Conservation (phyloP, 2,797 vertebrate genomes). For the Eulemur mongoz region DNA sequence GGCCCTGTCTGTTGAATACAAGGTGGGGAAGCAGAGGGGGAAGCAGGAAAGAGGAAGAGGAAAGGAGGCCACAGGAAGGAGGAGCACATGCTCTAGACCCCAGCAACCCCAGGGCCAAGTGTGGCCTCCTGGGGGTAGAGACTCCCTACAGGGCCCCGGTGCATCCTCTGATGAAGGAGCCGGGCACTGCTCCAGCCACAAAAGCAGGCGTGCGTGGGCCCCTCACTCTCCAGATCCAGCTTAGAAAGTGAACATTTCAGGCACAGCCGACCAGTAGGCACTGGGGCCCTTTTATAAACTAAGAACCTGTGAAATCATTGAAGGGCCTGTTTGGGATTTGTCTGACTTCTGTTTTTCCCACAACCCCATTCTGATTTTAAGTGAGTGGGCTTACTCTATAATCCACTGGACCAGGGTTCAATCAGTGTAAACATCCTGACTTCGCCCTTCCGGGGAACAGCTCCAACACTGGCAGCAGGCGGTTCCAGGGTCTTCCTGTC, state of each 20-base stretch:
- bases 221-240: background rate
- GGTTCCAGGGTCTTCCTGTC: background rate
- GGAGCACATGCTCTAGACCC: rapidly evolving
- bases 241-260: background rate
- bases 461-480: background rate
- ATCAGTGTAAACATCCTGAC: too few species aligned
- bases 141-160: too few species aligned
- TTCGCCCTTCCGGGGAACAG: rapidly evolving
- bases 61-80: background rate
- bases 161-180: background rate
- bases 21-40: too few species aligned
- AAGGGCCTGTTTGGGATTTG: background rate
- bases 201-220: background rate
- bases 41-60: background rate
- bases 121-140: background rate
- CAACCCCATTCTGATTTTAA: background rate
- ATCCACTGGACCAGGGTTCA: background rate
- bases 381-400: background rate
- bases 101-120: background rate
- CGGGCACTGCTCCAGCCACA: background rate
- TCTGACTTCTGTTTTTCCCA: background rate
- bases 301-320: background rate
- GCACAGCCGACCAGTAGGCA: background rate
- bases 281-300: background rate
- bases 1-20: background rate